phyloP scores from a whole-genome alignment of 1,140 invertebrate species.

The Acromyrmex heyeri region DNA sequence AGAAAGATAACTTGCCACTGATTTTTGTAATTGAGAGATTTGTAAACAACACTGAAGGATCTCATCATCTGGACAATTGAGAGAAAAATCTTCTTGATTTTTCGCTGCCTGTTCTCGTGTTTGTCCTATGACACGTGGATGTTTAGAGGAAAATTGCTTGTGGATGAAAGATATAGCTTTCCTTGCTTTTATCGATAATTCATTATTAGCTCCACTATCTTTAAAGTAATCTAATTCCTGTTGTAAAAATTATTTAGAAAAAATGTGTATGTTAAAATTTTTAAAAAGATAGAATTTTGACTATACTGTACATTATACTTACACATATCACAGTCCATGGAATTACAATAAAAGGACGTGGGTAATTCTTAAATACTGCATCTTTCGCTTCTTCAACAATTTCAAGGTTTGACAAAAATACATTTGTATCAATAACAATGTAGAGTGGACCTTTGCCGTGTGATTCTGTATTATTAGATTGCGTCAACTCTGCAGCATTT shows the following conservation, averaged over 20 bases:
- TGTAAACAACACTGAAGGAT: constrained; percentile 85
- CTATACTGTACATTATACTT: constrained; percentile 41
- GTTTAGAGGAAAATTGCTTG: constrained; percentile 79
- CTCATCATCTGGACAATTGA: constrained; percentile 83
- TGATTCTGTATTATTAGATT: neutral
- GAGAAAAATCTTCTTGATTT: constrained; percentile 79
- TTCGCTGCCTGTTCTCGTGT: constrained; percentile 77
- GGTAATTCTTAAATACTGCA: constrained; percentile 75
- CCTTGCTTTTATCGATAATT: constrained; percentile 77
- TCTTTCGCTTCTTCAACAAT: constrained; percentile 78
- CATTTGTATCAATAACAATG: constrained; percentile 85
- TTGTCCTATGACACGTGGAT: constrained; percentile 83
- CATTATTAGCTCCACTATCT: constrained; percentile 73
- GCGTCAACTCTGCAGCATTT: constrained; percentile 63
- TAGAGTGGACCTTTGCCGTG: constrained; percentile 74
- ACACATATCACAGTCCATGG: constrained; percentile 85
- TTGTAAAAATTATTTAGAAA: constrained; percentile 58
- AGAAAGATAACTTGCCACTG: constrained; percentile 74
- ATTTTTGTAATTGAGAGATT: constrained; percentile 74
- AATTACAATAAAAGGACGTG: constrained; percentile 81
- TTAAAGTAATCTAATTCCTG: constrained; percentile 85
- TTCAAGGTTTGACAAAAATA: constrained; percentile 83
- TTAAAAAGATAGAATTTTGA: neutral
- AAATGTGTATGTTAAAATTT: neutral
- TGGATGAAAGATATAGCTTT: constrained; percentile 82